Evolutionary conservation across 2,888 invertebrate species (phyloP).

Genomic region (Diaprepes abbreviatus): DNA sequence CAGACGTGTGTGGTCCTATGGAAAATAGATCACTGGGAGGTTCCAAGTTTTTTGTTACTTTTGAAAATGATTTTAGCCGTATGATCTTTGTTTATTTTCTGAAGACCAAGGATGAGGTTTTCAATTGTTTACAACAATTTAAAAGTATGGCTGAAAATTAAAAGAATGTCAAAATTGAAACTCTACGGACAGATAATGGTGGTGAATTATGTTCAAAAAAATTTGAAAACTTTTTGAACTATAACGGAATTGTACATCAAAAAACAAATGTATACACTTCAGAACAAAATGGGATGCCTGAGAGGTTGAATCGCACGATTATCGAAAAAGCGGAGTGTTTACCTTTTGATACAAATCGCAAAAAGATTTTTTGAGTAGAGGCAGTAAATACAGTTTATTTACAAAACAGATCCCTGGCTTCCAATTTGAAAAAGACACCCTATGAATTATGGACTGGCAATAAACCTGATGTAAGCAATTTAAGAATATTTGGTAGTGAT

Average conservation of each 20-base stretch:
- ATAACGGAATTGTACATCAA: conserved; percentile 47
- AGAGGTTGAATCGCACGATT: conserved; percentile 55
- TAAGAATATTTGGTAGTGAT: no score
- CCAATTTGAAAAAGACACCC: conserved; percentile 53
- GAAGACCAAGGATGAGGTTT: conserved; percentile 38
- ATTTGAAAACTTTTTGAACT: conserved; percentile 47
- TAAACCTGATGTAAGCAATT: no score
- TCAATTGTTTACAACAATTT: conserved; percentile 41
- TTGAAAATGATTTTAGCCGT: conserved; percentile 46
- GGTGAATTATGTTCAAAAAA: conserved; percentile 44
- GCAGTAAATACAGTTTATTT: no score
- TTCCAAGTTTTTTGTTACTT: conserved; percentile 44
- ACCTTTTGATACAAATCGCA: no score
- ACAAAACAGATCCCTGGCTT: conserved; percentile 47
- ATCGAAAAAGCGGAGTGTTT: no score
- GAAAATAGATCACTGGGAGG: conserved; percentile 26
- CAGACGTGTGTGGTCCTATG: no score
- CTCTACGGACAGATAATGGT: conserved; percentile 43
- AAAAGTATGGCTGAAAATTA: conserved; percentile 45
- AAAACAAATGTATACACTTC: conserved; percentile 48
- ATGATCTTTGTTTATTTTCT: conserved; percentile 49
- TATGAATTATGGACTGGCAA: conserved; percentile 57
- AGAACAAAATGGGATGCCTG: conserved; percentile 51
- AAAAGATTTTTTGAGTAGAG: no score
- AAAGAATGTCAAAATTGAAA: conserved; percentile 35